A percentile compares a stretch with the other conserved stretches of the same genome.
Conservation (phyloP, 2,797 vertebrate genomes). For the Acomys russatus region DNA sequence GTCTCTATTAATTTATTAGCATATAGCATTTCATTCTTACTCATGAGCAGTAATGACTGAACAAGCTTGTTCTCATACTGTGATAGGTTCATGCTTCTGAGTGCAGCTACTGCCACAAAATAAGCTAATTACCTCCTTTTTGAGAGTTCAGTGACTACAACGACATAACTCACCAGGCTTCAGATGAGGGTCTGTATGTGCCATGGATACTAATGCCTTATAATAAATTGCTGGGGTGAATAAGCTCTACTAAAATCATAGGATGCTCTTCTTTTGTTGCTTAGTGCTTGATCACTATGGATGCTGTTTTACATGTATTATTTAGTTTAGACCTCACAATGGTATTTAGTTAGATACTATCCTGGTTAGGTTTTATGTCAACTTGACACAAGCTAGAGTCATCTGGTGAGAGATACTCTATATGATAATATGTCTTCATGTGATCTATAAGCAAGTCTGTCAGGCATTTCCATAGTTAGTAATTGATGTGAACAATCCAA, state of each 20-base stretch:
- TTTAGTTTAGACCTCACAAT: slow-evolving; percentile 35
- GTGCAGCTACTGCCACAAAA: slow-evolving; percentile 63
- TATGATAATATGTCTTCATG: neutral
- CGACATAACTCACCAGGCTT: slow-evolving; percentile 69
- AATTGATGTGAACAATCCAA: neutral
- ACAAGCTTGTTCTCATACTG: neutral
- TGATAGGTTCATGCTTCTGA: slow-evolving; percentile 1
- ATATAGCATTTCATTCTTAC: neutral
- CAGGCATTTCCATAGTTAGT: neutral
- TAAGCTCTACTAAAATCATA: slow-evolving; percentile 85
- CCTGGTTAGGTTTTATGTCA: neutral
- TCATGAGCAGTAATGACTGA: slow-evolving; percentile 13
- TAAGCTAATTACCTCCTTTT: slow-evolving; percentile 81
- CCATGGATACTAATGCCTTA: slow-evolving; percentile 76
- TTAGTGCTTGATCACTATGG: neutral
- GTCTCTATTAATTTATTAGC: slow-evolving; percentile 30
- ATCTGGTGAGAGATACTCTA: neutral
- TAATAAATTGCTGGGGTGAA: slow-evolving; percentile 81
- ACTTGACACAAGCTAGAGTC: too few relatives aligned
- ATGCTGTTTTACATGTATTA: neutral
- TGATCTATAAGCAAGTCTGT: too few relatives aligned
- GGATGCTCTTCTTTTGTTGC: slow-evolving; percentile 77
- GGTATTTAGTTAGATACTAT: neutral
- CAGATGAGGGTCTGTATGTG: slow-evolving; percentile 78
- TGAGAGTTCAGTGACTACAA: slow-evolving; percentile 80